These are phyloP conservation scores for Eutrigla gurnardus DNA, from an alignment of 2,797 vertebrate species.

Conservation along the genomic window DNA sequence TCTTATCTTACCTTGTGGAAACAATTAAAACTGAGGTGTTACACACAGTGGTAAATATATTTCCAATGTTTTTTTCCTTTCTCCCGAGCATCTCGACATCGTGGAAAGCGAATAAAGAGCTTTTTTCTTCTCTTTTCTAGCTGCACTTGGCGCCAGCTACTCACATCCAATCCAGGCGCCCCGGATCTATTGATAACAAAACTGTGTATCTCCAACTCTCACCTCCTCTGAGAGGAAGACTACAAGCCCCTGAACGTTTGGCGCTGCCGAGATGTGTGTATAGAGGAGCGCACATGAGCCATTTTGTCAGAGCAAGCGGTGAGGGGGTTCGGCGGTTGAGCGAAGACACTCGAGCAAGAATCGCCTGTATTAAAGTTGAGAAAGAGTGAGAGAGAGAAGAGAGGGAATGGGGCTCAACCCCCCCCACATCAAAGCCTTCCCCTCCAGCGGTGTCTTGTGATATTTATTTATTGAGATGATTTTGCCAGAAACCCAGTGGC, in stretches of 20 bases:
- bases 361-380: slow-evolving; percentile 71
- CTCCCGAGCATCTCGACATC: slow-evolving; percentile 48
- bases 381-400: slow-evolving; percentile 74
- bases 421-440: slow-evolving; percentile 82
- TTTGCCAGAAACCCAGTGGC: slow-evolving; percentile 85
- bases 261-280: slow-evolving; percentile 59
- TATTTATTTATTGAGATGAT: slow-evolving; percentile 88
- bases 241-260: slow-evolving; percentile 65
- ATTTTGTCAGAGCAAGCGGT: slow-evolving; percentile 80
- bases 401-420: slow-evolving; percentile 78
- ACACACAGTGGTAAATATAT: slow-evolving; percentile 31
- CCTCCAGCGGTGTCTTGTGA: slow-evolving; percentile 84
- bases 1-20: slow-evolving; percentile 53
- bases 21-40: slow-evolving; percentile 39
- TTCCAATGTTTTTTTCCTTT: slow-evolving; percentile 50
- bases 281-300: slow-evolving; percentile 69
- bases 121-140: slow-evolving; percentile 26
- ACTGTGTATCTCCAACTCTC: slow-evolving; percentile 61
- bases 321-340: slow-evolving; percentile 73
- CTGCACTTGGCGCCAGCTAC: slow-evolving; percentile 41
- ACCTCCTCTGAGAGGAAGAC: slow-evolving; percentile 67
- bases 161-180: slow-evolving; percentile 50
- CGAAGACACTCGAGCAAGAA: slow-evolving; percentile 76
- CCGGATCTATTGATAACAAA: slow-evolving; percentile 69
- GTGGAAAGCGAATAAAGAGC: slow-evolving; percentile 51